phyloP scores from a whole-genome alignment of 2,797 vertebrate genomes.

The Mormyrus proboscirostris region DNA sequence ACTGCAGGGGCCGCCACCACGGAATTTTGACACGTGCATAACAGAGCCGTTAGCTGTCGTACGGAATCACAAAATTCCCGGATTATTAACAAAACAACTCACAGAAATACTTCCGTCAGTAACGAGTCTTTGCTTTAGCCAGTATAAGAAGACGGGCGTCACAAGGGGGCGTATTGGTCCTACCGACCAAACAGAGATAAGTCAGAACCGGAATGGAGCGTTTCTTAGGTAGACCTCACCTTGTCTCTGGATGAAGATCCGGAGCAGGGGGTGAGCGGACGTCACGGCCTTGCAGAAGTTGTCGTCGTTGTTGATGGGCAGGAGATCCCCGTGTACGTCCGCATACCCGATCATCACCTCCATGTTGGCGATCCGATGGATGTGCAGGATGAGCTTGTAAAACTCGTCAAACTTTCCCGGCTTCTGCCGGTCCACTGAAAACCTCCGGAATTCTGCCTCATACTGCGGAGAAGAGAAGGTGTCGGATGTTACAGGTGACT shows the following conservation, averaged over 20 bases:
- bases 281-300: constrained; percentile 97
- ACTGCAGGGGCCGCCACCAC: neutral
- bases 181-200: neutral
- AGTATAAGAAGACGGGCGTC: neutral
- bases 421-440: constrained; percentile 85
- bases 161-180: neutral
- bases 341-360: constrained; percentile 95
- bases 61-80: neutral
- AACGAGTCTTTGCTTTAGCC: neutral
- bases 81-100: neutral
- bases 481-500: neutral
- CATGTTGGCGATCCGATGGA: constrained; percentile 86
- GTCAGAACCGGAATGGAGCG: neutral
- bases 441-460: constrained; percentile 92
- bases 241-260: constrained; percentile 95
- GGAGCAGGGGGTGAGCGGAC: constrained; percentile 84
- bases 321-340: constrained; percentile 88
- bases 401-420: constrained; percentile 97
- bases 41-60: neutral
- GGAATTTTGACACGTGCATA: neutral
- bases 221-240: constrained; percentile 54
- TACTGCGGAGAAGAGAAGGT: constrained; percentile 62
- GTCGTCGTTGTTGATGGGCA: constrained; percentile 97
- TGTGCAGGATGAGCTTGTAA: constrained; percentile 88
- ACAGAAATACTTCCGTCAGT: neutral